These are phyloP conservation scores for Ptychoptera contaminata DNA, from an alignment of 2,888 invertebrate genomes.

Conservation along the genomic window DNA sequence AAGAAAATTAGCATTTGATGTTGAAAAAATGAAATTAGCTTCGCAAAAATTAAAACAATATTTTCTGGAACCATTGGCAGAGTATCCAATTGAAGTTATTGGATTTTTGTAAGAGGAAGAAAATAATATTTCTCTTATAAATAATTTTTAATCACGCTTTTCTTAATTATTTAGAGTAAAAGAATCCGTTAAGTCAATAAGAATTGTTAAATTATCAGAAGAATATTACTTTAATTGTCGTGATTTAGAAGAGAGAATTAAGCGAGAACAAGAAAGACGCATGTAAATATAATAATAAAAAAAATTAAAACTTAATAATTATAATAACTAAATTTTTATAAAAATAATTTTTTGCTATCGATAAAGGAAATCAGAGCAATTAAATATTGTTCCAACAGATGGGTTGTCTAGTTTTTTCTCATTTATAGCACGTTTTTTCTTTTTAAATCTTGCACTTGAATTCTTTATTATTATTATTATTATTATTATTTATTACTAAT, in stretches of 20 bases:
- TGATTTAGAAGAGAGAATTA: slow-evolving; percentile 41
- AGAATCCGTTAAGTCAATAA: slow-evolving; percentile 38
- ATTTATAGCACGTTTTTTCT: no score
- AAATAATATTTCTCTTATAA: neutral
- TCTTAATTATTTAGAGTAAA: slow-evolving; percentile 18
- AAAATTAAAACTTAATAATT: no score
- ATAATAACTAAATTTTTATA: no score
- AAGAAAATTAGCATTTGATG: slow-evolving; percentile 48
- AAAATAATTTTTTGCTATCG: no score
- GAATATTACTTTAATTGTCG: slow-evolving; percentile 38
- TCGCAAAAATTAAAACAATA: slow-evolving; percentile 45
- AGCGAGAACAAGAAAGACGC: slow-evolving; percentile 33
- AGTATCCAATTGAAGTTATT: slow-evolving; percentile 42
- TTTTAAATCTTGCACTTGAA: no score
- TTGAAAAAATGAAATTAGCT: slow-evolving; percentile 49
- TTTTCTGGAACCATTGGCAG: slow-evolving; percentile 49
- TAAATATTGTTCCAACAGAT: no score
- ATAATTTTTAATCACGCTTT: neutral
- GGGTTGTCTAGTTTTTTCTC: no score
- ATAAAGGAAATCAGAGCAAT: no score
- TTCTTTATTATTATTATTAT: no score
- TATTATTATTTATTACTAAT: no score
- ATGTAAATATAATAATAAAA: slow-evolving; percentile 19
- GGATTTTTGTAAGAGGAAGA: slow-evolving; percentile 34
- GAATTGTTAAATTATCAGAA: slow-evolving; percentile 43